Evolutionary conservation across 2,113 vertebrate genomes (phyloP).

Genomic region (Alethe castanea): DNA sequence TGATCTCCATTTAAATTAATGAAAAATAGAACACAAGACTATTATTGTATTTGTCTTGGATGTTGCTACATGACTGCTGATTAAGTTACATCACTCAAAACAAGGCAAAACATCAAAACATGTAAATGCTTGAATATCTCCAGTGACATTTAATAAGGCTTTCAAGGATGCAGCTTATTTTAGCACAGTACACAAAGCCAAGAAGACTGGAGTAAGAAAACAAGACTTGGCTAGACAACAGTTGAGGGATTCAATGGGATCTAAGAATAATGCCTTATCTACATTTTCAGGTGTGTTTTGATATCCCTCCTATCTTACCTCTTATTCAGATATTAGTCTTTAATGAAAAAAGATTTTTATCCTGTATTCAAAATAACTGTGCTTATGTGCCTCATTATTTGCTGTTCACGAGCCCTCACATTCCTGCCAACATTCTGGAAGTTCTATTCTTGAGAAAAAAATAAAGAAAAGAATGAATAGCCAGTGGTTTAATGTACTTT

Average conservation of each 20-base stretch:
- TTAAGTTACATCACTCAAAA: constrained; percentile 45
- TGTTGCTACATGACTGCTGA: constrained; percentile 21
- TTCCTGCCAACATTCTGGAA: neutral
- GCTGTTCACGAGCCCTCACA: neutral
- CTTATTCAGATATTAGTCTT: neutral
- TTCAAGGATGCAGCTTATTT: constrained; percentile 32
- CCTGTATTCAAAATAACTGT: neutral
- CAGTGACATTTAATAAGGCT: constrained; percentile 20
- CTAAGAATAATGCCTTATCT: neutral
- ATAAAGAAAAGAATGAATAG: neutral
- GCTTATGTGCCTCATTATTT: neutral
- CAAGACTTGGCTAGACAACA: neutral
- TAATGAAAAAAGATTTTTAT: neutral
- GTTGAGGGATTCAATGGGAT: neutral
- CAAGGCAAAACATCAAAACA: constrained; percentile 46
- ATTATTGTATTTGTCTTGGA: constrained; percentile 11
- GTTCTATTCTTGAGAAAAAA: neutral
- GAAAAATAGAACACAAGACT: constrained; percentile 34
- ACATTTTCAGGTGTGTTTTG: neutral
- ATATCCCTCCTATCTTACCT: neutral
- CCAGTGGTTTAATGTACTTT: neutral
- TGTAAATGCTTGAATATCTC: neutral
- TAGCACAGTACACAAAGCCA: neutral
- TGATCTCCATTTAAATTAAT: constrained; percentile 52
- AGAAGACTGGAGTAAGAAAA: neutral